phyloP scores from a whole-genome alignment of 2,113 vertebrate species.

The Calyptomena viridis region DNA sequence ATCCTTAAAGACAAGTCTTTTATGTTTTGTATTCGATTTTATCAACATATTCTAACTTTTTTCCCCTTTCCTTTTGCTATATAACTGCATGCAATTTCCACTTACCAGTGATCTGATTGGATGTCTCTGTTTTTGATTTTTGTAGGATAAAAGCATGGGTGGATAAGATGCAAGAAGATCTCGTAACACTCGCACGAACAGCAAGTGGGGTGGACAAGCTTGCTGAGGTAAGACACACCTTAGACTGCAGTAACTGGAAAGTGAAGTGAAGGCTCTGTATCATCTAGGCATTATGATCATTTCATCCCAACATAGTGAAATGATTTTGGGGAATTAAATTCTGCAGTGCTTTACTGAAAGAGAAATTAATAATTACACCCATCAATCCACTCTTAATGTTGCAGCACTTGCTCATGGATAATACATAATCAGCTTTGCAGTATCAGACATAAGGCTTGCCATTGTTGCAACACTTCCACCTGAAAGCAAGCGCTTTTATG shows the following conservation, averaged over 20 bases:
- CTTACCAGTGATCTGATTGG: slow-evolving; percentile 8
- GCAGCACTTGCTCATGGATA: background rate
- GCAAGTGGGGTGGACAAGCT: slow-evolving; percentile 88
- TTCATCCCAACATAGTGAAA: background rate
- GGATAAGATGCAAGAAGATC: slow-evolving; percentile 95
- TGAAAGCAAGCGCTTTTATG: background rate
- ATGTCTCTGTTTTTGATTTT: slow-evolving; percentile 28
- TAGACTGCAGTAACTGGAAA: background rate
- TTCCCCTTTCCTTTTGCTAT: background rate
- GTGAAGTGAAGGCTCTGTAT: background rate
- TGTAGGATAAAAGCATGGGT: slow-evolving; percentile 95
- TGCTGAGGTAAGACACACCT: slow-evolving; percentile 62
- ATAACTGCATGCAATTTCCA: background rate
- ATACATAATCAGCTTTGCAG: slow-evolving; percentile 35
- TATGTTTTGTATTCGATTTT: background rate
- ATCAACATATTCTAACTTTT: background rate
- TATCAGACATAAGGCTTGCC: background rate
- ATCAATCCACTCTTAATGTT: background rate
- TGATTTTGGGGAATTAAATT: background rate
- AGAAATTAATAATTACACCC: background rate
- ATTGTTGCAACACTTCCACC: background rate
- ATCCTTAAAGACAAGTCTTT: background rate
- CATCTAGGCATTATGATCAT: background rate
- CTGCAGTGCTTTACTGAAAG: background rate
- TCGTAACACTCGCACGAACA: slow-evolving; percentile 86